Base-by-base conservation (phyloP, 1,140 invertebrate genomes). In the Eriocheir sinensis region DNA sequence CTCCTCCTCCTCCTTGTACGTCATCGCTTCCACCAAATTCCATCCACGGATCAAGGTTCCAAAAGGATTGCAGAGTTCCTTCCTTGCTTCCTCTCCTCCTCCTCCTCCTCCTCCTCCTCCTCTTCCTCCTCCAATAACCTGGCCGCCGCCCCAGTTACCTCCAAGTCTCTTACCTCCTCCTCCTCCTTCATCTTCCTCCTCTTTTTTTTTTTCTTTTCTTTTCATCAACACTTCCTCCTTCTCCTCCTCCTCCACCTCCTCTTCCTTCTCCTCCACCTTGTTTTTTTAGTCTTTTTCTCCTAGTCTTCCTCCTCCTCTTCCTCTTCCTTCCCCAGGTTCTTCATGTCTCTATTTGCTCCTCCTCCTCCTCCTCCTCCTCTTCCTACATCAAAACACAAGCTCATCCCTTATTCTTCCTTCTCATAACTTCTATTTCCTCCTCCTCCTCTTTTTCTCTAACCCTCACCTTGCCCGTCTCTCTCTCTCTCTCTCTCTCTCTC, bases 31-130 rank as follows among this genome's bases (percentile, higher is more conserved):
- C 27, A 72, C 60, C 60, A 72, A 72, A 72, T 72, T 72, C 60
- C 60, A n/a, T 72, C 60, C 60, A 72, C 60, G 60, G n/a, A 72
- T 72, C 60, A 72, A 72, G 60, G 60, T 72, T n/a, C 60, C 60
- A 72, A 72, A 72, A 72, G 60, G 60, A 72, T 21, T 17, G 36
- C 9, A 38, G 83, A 21, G 3, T 36, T n/a, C 30, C 27, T 34
- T 86, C 27, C 83, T 86, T 83, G 1, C 36, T 38, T 21, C 81
- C 30, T 12, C 36, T 38, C 12, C 81, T 83, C 27, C 36, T 38
- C 12, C 81, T 83, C 81, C 36, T 38, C 36, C 2, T 83, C 81
- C 12, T 38, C 36, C 81, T 34, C 81, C 12, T 38, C 36, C 17
- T 34, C 81, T n/a, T 38, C 36, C 3, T 34, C 81, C 36, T 38